These are phyloP conservation scores for Ammodytes dubius DNA, from an alignment of 2,113 vertebrate species.

Conservation along the genomic window DNA sequence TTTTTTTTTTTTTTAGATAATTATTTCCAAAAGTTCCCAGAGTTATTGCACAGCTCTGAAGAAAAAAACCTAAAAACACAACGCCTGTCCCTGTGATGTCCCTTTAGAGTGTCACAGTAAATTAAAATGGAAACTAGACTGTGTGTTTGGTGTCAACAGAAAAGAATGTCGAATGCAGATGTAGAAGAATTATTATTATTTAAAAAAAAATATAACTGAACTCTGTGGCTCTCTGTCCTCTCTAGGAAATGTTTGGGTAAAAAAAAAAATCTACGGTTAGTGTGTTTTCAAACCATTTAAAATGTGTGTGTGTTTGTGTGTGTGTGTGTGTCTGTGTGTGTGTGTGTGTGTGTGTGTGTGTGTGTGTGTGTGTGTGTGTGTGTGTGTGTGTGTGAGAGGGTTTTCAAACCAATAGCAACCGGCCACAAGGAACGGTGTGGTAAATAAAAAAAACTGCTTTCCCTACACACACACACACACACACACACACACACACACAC, in stretches of 20 bases:
- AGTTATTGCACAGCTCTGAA: conserved; percentile 74
- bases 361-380: too few species aligned
- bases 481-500: conserved; percentile 1
- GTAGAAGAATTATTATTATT: conserved; percentile 56
- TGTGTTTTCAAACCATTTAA: conserved; percentile 27
- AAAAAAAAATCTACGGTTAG: conserved; percentile 48
- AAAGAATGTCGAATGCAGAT: conserved; percentile 75
- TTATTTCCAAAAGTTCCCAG: conserved; percentile 83
- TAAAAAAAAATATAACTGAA: conserved; percentile 55
- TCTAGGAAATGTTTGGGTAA: conserved; percentile 30
- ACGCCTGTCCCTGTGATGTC: conserved; percentile 72
- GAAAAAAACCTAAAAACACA: conserved; percentile 18
- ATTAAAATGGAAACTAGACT: conserved; percentile 76
- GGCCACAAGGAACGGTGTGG: conserved; percentile 57
- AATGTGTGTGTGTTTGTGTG: too few species aligned
- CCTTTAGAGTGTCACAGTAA: conserved; percentile 72
- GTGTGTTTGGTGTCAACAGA: conserved; percentile 68
- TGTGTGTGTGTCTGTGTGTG: too few species aligned
- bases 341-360: too few species aligned
- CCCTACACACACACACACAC: conserved; percentile 40
- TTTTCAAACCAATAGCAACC: not conserved
- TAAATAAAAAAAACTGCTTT: conserved; percentile 54
- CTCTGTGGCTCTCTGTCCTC: conserved; percentile 46
- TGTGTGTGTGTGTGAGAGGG: too few species aligned
- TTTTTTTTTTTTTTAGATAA: conserved; percentile 74